Evolutionary conservation across 1,140 invertebrate species (phyloP), one percentile per base, ranked within the genome.

Genomic region (Conus betulinus): DNA sequence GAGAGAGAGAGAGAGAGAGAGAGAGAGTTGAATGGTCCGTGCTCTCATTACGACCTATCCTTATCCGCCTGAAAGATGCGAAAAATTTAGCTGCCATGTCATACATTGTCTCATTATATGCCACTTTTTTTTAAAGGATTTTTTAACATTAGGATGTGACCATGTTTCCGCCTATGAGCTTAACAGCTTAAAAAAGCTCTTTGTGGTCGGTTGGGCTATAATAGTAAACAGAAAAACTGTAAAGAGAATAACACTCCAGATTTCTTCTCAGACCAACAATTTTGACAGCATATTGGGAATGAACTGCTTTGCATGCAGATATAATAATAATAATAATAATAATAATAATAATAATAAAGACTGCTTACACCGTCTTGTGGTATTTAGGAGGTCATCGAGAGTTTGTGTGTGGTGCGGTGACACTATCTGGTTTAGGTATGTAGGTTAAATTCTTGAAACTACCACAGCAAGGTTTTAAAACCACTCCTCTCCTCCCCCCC

Each of bases 1-100:
- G 63, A 71, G 63, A 71, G 63, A 71, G 63, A 71, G 63, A 71
- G 63, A 71, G 63, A 71, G 63, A 71, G 63, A 71, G 63, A 71
- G 63, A 71, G 63, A 71, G 63, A 71, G 15, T 71, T 71, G n/a
- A n/a, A 71, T n/a, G n/a, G 63, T 3, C n/a, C 3, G 63, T 71
- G 63, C 15, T 71, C 15, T 71, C n/a, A n/a, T 71, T 71, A 71
- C 63, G 15, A 1, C 63, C 63, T n/a, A 17, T 1, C n/a, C 63
- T 17, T 17, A 71, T 17, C n/a, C 1, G 15, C 63, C 63, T 17
- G n/a, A n/a, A n/a, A 71, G 63, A 71, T 17, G n/a, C 63, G 15
- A 71, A 71, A 71, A n/a, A 3, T 71, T 71, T 1, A 17, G 39
- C 39, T 39, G 3, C 39, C 39, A 39, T 39, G 39, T 39, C 39